Conservation (phyloP, 1,140 invertebrate genomes). For the Odontomachus brunneus region DNA sequence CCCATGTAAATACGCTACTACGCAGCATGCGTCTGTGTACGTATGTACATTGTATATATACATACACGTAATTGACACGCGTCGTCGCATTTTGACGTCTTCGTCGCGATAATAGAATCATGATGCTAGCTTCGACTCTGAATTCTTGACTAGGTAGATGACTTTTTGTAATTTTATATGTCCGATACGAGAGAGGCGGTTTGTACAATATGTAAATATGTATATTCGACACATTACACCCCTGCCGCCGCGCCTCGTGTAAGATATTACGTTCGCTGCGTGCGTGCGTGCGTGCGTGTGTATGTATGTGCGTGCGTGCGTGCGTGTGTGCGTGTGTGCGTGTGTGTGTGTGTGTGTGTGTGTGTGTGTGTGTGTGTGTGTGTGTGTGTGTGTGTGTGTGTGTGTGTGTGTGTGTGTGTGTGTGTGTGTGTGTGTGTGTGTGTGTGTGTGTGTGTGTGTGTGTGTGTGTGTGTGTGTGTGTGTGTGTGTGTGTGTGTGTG, state of each 20-base stretch:
- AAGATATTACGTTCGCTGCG: constrained; percentile 81
- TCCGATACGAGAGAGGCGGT: constrained; percentile 46
- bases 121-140: constrained; percentile 66
- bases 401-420: too few relatives aligned
- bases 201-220: constrained; percentile 86
- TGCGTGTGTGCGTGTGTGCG: too few relatives aligned
- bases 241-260: constrained; percentile 80
- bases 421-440: too few relatives aligned
- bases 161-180: constrained; percentile 78
- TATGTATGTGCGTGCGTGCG: too few relatives aligned
- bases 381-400: too few relatives aligned
- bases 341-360: too few relatives aligned
- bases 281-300: too few relatives aligned
- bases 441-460: too few relatives aligned
- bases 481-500: too few relatives aligned
- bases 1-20: constrained; percentile 42
- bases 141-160: constrained; percentile 71
- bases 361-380: too few relatives aligned
- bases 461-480: too few relatives aligned
- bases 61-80: constrained; percentile 24
- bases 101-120: constrained; percentile 54
- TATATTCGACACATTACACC: constrained; percentile 76
- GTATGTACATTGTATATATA: constrained; percentile 61
- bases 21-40: constrained; percentile 47
- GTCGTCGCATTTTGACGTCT: constrained; percentile 39